phyloP scores from a whole-genome alignment of 2,113 vertebrate genomes.

The Brachyhypopomus occidentalis region DNA sequence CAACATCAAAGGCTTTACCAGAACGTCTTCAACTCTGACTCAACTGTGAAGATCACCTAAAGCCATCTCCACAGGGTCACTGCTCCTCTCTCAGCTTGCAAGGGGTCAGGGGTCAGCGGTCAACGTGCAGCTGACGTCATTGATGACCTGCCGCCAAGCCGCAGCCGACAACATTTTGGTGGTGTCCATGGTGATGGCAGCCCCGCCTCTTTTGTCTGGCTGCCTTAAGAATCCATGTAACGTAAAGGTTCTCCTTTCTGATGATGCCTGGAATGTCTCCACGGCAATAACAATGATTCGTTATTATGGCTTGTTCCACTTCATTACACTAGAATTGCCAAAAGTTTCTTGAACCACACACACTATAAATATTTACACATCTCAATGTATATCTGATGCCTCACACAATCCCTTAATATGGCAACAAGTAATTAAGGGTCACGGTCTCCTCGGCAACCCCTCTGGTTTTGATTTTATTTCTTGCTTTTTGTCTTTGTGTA shows the following conservation, averaged over 20 bases:
- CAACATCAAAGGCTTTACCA: conserved; percentile 29
- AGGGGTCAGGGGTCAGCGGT: conserved; percentile 38
- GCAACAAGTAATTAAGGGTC: not conserved
- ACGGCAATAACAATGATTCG: not conserved
- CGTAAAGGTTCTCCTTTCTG: not conserved
- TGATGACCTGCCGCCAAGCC: conserved; percentile 19
- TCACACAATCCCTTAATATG: not conserved
- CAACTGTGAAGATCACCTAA: conserved; percentile 25
- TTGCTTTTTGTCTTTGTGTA: no score
- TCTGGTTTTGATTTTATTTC: no score
- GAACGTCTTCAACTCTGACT: not conserved
- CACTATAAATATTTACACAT: not conserved
- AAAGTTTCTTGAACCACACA: not conserved
- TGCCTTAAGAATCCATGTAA: not conserved
- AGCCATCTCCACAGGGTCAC: conserved; percentile 7
- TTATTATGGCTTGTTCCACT: not conserved
- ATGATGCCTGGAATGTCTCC: not conserved
- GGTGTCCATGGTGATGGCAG: conserved; percentile 47
- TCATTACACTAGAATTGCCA: not conserved
- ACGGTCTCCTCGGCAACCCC: no score
- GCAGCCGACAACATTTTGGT: conserved; percentile 49
- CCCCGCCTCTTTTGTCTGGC: conserved; percentile 13
- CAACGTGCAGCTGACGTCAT: conserved; percentile 43
- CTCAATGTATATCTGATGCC: not conserved
- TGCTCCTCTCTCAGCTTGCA: conserved; percentile 22